Evolutionary conservation across 2,113 vertebrate genomes (phyloP), one percentile per base, ranked within the genome.

Genomic region (Rhegmatorhina hoffmannsi): DNA sequence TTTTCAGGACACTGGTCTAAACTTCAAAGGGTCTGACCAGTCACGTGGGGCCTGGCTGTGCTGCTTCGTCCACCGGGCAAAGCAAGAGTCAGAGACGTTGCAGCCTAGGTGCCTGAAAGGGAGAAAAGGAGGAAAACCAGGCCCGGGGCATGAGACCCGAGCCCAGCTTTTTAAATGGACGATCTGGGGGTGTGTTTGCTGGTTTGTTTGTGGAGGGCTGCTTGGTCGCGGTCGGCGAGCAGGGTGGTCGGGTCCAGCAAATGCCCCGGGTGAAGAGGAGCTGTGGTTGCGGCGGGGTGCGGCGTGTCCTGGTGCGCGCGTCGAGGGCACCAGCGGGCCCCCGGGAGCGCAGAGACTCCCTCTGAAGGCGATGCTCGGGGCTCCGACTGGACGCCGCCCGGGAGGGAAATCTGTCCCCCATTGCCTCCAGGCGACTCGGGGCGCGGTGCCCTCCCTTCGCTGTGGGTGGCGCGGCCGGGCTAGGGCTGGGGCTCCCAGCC

Each of bases 71-170:
- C 74, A 7, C 28, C 0, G 62, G 5, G 50, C 52, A 38, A 31
- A 72, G 63, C 63, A 7, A 7, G 46, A 46, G 38, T 4, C 78
- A 18, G 58, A 1, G 46, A 24, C 4, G 2, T 7, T 3, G 58
- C 9, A 83, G 59, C 18, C 56, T 36, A 2, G 3, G 26, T 0
- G 47, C 6, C 17, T 1, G 28, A 25, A 76, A 13, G 43, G 0
- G 31, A n/a, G 63, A 19, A 16, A 20, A 15, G 33, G 44, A 25
- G 26, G 6, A 28, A 63, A 36, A 19, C 20, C 53, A 17, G 50
- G 4, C 5, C 52, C 31, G 4, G 9, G 20, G 17, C 66, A 4
- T 1, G 33, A 75, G n/a, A 62, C 16, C 6, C 14, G 20, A 21
- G 13, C 24, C 19, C 9, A 10, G 29, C n/a, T 50, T 70, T 36